Base-by-base conservation (phyloP, 2,113 vertebrate genomes). In the Polypterus senegalus region DNA sequence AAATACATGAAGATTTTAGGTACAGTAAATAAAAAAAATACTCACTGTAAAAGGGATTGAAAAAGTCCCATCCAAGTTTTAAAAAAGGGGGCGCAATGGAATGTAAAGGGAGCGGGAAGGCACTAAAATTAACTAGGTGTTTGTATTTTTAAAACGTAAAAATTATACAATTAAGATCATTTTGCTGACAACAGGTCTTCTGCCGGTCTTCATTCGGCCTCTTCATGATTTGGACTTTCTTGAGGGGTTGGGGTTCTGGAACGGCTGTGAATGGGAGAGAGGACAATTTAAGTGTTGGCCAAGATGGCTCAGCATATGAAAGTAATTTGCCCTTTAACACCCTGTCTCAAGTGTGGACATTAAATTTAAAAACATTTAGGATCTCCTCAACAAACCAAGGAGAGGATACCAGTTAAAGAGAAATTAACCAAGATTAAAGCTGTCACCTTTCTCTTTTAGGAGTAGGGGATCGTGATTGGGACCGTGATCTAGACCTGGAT, bases 391-490 rank as follows among this genome's bases (percentile, higher is more conserved):
- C 27, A 27, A 27, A 27, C 27, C 27, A 27, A 27, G 27, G 27
- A 27, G 27, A 27, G 27, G 27, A 27, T 27, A 27, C 27, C 27
- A 27, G 27, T 27, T 27, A 27, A 2, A 27, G 27, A 27, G 27
- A 27, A 27, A 27, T 27, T 27, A 27, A 27, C 27, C 27, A 27
- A 27, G 27, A 27, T 27, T 27, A 27, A 27, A 27, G 27, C 27
- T 27, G 27, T 67, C 79, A 87, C 84, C 84, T 82, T 68, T 66
- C 78, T 73, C 75, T 78, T 65, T 83, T 86, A 77, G 79, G 77
- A 65, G 81, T 84, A 44, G 76, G 61, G 7, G 71, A 70, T 43
- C 71, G 82, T 55, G 71, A 74, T 4, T 51, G 71, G 47, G 84
- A 78, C 6, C 80, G 66, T 46, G 63, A 64, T 5, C 63, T 47